Percentiles rank a stretch among this genome's conserved stretches.
These are phyloP conservation scores for Heliopora coerulea DNA, from an alignment of 92 coral and sea anemone genomes.

Conservation along the genomic window DNA sequence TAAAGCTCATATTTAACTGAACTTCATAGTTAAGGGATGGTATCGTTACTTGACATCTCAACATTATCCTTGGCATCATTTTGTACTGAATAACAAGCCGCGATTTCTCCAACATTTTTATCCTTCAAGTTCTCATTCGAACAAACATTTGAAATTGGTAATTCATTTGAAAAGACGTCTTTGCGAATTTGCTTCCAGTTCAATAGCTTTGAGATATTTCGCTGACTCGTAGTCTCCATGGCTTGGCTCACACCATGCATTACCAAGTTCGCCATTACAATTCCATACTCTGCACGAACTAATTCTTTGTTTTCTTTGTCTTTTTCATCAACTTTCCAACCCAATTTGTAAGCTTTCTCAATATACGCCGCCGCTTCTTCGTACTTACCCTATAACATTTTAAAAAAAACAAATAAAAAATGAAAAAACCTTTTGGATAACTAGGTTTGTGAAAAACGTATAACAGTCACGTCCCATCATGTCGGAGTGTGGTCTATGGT, in stretches of 20 bases:
- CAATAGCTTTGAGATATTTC: conserved; percentile 66
- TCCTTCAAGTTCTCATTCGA: background rate
- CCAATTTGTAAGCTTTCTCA: conserved; percentile 88
- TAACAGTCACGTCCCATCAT: too few species aligned
- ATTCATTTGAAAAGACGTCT: conserved; percentile 70
- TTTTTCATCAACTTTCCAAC: conserved; percentile 72
- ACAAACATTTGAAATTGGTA: conserved; percentile 23
- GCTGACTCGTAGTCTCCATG: conserved; percentile 69
- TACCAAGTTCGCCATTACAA: conserved; percentile 79
- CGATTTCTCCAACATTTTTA: background rate
- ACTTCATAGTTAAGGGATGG: too few species aligned
- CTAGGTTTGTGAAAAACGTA: too few species aligned
- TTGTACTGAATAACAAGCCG: too few species aligned
- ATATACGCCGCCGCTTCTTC: conserved; percentile 81
- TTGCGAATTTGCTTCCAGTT: conserved; percentile 83
- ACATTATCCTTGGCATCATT: too few species aligned
- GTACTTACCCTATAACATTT: conserved; percentile 74
- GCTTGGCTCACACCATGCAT: conserved; percentile 73
- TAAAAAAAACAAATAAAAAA: too few species aligned
- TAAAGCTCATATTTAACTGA: too few species aligned
- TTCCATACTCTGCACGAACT: conserved; percentile 82
- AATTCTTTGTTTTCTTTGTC: conserved; percentile 64
- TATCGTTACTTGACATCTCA: too few species aligned
- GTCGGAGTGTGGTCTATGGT: too few species aligned
- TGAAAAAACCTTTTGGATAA: too few species aligned